Percentiles rank a stretch among this genome's conserved stretches.
Evolutionary conservation across 1,140 invertebrate genomes (phyloP).

Genomic region (Drosophila navojoa): DNA sequence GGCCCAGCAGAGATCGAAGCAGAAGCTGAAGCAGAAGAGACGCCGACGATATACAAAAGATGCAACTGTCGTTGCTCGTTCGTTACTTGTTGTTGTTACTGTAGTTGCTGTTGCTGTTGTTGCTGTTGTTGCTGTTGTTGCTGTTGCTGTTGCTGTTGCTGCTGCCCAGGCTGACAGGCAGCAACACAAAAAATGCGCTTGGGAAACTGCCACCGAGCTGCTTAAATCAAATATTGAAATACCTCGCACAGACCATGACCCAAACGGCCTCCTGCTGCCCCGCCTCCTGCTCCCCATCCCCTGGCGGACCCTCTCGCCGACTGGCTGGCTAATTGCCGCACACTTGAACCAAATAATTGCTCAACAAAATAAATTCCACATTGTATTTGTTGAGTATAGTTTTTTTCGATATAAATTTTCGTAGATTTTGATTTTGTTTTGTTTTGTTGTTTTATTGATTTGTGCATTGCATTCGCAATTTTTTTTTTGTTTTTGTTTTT

Average conservation of each 20-base stretch:
- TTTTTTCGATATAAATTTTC: slow-evolving; percentile 33
- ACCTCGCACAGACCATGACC: slow-evolving; percentile 59
- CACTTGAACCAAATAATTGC: slow-evolving; percentile 70
- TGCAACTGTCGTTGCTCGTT: slow-evolving; percentile 71
- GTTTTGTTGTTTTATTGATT: slow-evolving; percentile 63
- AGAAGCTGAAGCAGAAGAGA: slow-evolving; percentile 26
- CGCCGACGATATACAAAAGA: slow-evolving; percentile 77
- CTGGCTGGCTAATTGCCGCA: slow-evolving; percentile 62
- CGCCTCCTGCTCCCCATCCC: not conserved
- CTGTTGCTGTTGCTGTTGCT: slow-evolving; percentile 17
- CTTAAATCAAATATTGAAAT: slow-evolving; percentile 81
- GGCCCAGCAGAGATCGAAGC: slow-evolving; percentile 20
- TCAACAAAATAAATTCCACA: slow-evolving; percentile 62
- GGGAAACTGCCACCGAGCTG: slow-evolving; percentile 67
- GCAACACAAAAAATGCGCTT: slow-evolving; percentile 71
- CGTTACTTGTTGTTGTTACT: slow-evolving; percentile 26
- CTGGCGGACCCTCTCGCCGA: not conserved
- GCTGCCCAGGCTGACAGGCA: slow-evolving; percentile 56
- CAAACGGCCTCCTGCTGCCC: slow-evolving; percentile 18
- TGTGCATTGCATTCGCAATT: slow-evolving; percentile 56
- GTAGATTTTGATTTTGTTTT: slow-evolving; percentile 46
- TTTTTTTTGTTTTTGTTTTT: slow-evolving; percentile 49
- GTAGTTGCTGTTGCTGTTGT: slow-evolving; percentile 4
- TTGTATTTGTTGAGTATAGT: slow-evolving; percentile 20
- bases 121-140: slow-evolving; percentile 16